phyloP scores from a whole-genome alignment of 2,888 invertebrate genomes.

The Anaspis maculata region DNA sequence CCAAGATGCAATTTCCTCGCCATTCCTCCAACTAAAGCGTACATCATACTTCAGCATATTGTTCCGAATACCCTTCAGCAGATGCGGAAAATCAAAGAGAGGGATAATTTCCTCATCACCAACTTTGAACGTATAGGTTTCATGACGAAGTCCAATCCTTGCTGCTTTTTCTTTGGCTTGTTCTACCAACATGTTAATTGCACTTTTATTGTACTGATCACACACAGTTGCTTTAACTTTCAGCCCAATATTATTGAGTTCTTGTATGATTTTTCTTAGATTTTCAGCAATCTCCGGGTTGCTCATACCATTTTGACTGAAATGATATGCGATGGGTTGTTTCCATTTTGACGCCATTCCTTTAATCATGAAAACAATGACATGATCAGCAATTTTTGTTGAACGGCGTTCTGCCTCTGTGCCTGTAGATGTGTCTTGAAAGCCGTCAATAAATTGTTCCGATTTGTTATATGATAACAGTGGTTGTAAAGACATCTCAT shows the following conservation, averaged over 20 bases:
- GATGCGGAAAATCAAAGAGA: conserved; percentile 2
- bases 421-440: conserved; percentile 3
- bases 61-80: conserved; percentile 2
- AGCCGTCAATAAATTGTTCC: conserved; percentile 5
- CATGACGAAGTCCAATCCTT: not conserved
- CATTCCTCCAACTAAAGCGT: conserved; percentile 4
- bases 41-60: not conserved
- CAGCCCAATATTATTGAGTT: not conserved
- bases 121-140: not conserved
- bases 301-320: conserved; percentile 2
- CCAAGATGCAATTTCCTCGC: conserved; percentile 5
- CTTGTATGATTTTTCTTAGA: not conserved
- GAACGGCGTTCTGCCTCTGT: conserved; percentile 3
- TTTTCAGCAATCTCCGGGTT: not conserved
- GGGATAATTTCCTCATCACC: not conserved
- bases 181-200: not conserved
- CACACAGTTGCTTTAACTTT: conserved; percentile 3
- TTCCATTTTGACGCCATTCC: conserved; percentile 4
- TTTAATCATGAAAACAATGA: conserved; percentile 5
- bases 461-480: conserved; percentile 1
- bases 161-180: not conserved
- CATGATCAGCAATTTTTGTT: conserved; percentile 10
- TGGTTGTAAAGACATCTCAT: conserved; percentile 10
- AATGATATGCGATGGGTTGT: conserved; percentile 3
- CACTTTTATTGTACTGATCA: conserved; percentile 5